Conservation (phyloP, 1,140 invertebrate species). For the Homalodisca vitripennis region DNA sequence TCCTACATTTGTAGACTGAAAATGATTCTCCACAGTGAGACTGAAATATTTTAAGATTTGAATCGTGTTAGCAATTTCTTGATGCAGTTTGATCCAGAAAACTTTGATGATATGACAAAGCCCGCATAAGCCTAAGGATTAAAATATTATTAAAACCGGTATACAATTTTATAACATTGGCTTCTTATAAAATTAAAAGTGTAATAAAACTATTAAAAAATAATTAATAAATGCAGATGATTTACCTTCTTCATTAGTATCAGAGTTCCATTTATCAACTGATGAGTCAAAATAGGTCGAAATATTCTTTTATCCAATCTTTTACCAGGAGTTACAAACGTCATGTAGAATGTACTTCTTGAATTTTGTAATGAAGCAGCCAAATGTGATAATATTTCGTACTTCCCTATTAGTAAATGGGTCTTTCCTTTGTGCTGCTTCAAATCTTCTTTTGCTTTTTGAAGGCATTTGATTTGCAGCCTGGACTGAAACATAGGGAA, state of each 20-base stretch:
- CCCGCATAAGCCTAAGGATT: no score
- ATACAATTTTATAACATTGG: no score
- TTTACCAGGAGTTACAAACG: neutral
- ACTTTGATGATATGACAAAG: no score
- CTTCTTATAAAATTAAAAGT: no score
- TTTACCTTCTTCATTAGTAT: neutral
- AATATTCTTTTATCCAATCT: neutral
- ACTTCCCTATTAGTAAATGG: neutral
- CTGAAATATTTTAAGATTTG: no score
- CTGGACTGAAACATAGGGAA: neutral
- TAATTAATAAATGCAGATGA: no score
- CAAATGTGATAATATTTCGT: neutral
- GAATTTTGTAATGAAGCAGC: neutral
- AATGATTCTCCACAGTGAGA: no score
- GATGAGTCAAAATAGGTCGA: neutral
- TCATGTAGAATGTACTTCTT: neutral
- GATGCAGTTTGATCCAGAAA: no score
- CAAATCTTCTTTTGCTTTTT: neutral
- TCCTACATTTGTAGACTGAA: no score
- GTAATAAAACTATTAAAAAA: no score
- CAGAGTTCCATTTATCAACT: neutral
- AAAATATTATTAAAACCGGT: no score
- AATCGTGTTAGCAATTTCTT: no score
- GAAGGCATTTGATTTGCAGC: neutral
- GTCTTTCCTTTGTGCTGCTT: neutral